Evolutionary conservation across 2,888 invertebrate species (phyloP).

Genomic region (Carabus problematicus): DNA sequence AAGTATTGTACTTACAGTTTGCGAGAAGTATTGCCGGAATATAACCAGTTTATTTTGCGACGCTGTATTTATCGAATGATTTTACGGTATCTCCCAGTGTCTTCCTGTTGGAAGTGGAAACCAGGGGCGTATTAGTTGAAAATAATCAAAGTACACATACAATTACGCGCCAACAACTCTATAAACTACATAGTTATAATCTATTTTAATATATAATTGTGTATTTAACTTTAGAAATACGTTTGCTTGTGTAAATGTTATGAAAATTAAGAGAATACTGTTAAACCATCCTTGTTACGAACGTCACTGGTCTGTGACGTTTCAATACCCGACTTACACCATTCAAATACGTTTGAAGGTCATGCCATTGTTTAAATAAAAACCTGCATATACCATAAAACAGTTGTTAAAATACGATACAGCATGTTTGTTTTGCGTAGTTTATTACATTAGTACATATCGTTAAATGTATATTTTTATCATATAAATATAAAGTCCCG

Average conservation of each 20-base stretch:
- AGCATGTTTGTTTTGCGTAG: no score
- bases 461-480: no score
- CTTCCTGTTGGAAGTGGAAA: conserved; percentile 20
- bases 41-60: not conserved
- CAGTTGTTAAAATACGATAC: no score
- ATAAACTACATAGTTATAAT: not conserved
- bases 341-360: no score
- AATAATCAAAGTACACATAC: not conserved
- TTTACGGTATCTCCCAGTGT: not conserved
- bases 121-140: not conserved
- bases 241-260: not conserved
- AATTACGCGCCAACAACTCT: not conserved
- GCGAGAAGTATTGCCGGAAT: not conserved
- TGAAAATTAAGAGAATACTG: not conserved
- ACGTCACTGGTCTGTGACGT: not conserved
- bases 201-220: not conserved
- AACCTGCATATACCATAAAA: no score
- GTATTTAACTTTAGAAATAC: not conserved
- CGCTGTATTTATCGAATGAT: not conserved
- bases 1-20: not conserved
- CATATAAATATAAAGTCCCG: no score
- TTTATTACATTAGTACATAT: no score
- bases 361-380: no score
- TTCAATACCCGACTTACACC: not conserved
- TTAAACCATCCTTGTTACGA: not conserved